Conservation (phyloP, 2,113 vertebrate genomes). For the Osmerus eperlanus region DNA sequence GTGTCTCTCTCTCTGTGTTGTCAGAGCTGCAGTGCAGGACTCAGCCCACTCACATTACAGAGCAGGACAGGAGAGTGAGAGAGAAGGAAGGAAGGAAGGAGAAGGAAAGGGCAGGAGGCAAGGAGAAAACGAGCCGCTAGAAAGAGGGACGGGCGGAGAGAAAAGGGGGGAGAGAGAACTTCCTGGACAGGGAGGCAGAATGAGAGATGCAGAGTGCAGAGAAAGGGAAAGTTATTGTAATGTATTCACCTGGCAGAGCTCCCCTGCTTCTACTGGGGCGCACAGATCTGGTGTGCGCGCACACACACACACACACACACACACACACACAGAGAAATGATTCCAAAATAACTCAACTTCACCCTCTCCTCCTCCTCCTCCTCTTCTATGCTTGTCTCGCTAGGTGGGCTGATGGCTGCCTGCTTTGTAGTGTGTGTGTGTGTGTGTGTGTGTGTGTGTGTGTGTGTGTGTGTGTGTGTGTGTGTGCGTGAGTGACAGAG, state of each 20-base stretch:
- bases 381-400: background rate
- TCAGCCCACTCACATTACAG: conserved; percentile 49
- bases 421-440: background rate
- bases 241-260: background rate
- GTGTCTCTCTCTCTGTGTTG: conserved; percentile 16
- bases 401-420: too few species aligned
- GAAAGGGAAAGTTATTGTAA: conserved; percentile 12
- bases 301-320: too few species aligned
- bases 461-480: too few species aligned
- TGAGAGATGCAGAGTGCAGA: conserved; percentile 20
- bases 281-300: background rate
- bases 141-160: background rate
- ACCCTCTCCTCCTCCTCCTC: background rate
- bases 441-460: background rate
- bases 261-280: too few species aligned
- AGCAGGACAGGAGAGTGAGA: conserved; percentile 29
- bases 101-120: conserved; percentile 13
- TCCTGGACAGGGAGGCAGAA: conserved; percentile 17
- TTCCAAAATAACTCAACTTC: background rate
- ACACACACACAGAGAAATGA: background rate
- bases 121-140: background rate
- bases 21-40: conserved; percentile 50
- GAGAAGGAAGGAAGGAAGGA: conserved; percentile 19
- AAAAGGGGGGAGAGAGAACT: background rate
- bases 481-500: too few species aligned